phyloP scores from a whole-genome alignment of 2,113 vertebrate species.

The Mus pahari region DNA sequence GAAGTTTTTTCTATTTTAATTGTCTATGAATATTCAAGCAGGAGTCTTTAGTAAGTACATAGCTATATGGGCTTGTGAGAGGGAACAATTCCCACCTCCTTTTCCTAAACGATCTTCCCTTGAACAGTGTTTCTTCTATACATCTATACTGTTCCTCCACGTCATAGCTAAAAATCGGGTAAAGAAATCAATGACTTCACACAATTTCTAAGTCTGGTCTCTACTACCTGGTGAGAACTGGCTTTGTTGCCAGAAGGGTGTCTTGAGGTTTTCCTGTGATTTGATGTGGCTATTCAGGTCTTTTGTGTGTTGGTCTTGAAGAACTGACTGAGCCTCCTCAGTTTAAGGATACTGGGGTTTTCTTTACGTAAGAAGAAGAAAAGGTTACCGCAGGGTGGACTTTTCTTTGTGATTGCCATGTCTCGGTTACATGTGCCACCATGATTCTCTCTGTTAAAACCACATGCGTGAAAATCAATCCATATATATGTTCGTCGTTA shows the following conservation, averaged over 20 bases:
- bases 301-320: not conserved
- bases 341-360: not conserved
- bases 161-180: not conserved
- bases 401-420: too few relatives aligned
- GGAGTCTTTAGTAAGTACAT: not conserved
- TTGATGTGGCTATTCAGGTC: not conserved
- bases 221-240: not conserved
- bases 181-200: not conserved
- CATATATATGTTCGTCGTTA: not conserved
- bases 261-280: not conserved
- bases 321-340: not conserved
- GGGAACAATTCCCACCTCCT: not conserved
- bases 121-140: not conserved
- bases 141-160: not conserved
- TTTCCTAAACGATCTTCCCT: not conserved
- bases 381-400: too few relatives aligned
- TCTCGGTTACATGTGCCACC: not conserved
- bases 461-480: not conserved
- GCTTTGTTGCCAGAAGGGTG: not conserved
- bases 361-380: not conserved
- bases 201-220: not conserved
- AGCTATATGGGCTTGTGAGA: not conserved
- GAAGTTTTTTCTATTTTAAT: not conserved
- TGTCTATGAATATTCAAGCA: not conserved
- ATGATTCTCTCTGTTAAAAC: not conserved